Conservation (phyloP, 2,888 invertebrate genomes). For the Cosmorhoe ocellata region DNA sequence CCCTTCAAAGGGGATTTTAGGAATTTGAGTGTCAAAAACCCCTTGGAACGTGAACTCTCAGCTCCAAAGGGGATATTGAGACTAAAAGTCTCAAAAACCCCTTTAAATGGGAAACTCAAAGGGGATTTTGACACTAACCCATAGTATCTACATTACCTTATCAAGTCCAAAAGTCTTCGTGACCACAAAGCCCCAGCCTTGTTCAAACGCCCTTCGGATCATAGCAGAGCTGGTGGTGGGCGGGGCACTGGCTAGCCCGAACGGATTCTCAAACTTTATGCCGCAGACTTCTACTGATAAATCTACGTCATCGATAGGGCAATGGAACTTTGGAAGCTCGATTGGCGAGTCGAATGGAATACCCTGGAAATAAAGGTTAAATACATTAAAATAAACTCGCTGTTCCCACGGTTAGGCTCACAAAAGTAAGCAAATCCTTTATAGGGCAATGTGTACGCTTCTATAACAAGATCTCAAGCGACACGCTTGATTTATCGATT, state of each 20-base stretch:
- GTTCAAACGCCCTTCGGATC: constrained; percentile 96
- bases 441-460: no score
- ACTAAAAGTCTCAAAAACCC: no score
- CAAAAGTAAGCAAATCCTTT: no score
- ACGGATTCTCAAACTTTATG: constrained; percentile 96
- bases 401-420: no score
- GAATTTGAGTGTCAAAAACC: no score
- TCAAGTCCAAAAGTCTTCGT: constrained; percentile 98
- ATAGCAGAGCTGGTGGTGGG: constrained; percentile 97
- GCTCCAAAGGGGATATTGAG: no score
- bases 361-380: constrained; percentile 70
- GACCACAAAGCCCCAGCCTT: constrained; percentile 98
- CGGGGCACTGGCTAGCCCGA: constrained; percentile 98
- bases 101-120: no score
- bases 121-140: neutral
- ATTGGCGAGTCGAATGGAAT: constrained; percentile 85
- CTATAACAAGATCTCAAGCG: no score
- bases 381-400: no score
- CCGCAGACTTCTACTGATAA: constrained; percentile 96
- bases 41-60: no score
- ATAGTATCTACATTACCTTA: constrained; percentile 84
- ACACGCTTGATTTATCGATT: no score
- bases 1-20: no score
- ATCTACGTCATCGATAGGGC: constrained; percentile 96
- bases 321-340: constrained; percentile 94